Evolutionary conservation across 2,888 invertebrate genomes (phyloP).

Genomic region (Drosophila neonasuta): DNA sequence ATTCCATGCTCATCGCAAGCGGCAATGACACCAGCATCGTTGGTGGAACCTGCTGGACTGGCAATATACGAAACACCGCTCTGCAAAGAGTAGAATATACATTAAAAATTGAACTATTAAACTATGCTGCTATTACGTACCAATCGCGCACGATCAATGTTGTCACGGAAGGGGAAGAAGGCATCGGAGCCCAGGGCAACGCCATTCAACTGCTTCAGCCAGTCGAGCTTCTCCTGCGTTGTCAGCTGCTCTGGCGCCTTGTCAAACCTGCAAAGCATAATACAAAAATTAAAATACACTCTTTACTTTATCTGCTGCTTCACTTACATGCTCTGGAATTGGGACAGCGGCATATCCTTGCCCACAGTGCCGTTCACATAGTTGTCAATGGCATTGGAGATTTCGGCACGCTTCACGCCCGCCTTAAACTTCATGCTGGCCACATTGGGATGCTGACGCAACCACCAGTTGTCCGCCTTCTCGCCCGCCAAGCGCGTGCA

Average conservation of each 20-base stretch:
- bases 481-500: conserved; percentile 98
- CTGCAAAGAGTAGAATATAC: conserved; percentile 83
- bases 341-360: conserved; percentile 90
- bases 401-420: conserved; percentile 94
- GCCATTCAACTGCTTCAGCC: conserved; percentile 88
- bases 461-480: conserved; percentile 99
- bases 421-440: conserved; percentile 91
- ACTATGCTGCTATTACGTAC: conserved; percentile 83
- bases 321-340: conserved; percentile 89
- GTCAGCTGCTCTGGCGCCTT: conserved; percentile 88
- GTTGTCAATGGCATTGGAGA: conserved; percentile 97
- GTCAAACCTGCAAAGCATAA: conserved; percentile 74
- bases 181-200: conserved; percentile 97
- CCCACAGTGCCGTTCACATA: conserved; percentile 96
- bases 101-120: neutral
- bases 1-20: conserved; percentile 97
- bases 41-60: conserved; percentile 96
- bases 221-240: conserved; percentile 86
- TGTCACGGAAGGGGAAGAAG: conserved; percentile 99
- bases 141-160: conserved; percentile 95
- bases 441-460: conserved; percentile 95
- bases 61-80: conserved; percentile 96
- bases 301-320: no score
- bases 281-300: no score
- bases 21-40: conserved; percentile 93